Evolutionary conservation across 37 sponge, comb jelly and placozoan species (phyloP), one percentile per base, ranked within the genome.

Genomic region (Mnemiopsis leidyi): DNA sequence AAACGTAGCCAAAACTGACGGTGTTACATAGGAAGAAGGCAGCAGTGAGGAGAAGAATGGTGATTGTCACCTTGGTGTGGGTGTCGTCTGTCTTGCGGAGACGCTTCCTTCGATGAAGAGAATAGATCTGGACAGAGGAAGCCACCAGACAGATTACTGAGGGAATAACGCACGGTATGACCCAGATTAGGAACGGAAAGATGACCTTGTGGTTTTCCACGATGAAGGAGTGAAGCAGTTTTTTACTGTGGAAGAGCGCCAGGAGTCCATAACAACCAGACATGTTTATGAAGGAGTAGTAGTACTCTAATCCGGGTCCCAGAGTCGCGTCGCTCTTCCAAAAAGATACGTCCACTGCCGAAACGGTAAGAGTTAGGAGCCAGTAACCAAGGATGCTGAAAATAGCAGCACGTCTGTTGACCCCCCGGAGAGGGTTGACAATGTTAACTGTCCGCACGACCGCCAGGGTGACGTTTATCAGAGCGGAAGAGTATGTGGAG

Each of bases 251-350:
- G 24, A 85, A 38, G 26, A 38, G 61, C 29, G 32, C 24, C 5
- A 85, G 23, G 16, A 85, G 0, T 0, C 90, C 90, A 39, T 40
- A 23, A 1, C 32, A n/a, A 26, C 90, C 48, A 1, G 90, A 28
- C 61, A 85, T 38, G 90, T 85, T 85, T 38, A 85, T 85, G 61
- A 85, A 85, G 28, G 90, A 26, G 90, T 40, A 85, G 90, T 85
- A 85, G 48, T 85, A 85, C 23, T 38, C 61, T 18, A 18, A 48
- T 13, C 61, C 61, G 5, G 61, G 61, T 48, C 61, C 61, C 5
- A 48, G 5, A 13, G 9, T 77, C 1, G 79, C 33, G 20, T 18
- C 61, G 28, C n/a, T 40, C 21, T 28, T 36, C 90, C 90, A 85
- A 33, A 29, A 85, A 2, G 33, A 36, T 39, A 33, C 21, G 23